Conservation (phyloP, 2,797 vertebrate species). For the Melanogrammus aeglefinus region DNA sequence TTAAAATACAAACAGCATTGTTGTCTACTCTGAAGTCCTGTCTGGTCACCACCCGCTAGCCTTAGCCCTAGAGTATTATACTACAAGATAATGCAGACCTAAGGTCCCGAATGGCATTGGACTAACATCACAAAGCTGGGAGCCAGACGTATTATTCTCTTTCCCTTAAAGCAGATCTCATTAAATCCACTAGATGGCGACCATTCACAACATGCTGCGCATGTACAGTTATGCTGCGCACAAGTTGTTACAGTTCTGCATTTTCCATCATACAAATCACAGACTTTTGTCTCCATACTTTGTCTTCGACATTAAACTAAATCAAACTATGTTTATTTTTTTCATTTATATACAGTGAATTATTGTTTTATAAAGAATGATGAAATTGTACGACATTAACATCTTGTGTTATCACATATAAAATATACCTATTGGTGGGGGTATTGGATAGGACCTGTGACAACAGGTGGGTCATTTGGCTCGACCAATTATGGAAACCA, state of each 20-base stretch:
- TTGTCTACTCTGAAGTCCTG: not conserved
- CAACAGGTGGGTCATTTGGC: not conserved
- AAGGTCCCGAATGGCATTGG: not conserved
- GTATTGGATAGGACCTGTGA: constrained; percentile 30
- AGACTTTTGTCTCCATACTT: constrained; percentile 56
- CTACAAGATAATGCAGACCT: not conserved
- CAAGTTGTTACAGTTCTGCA: constrained; percentile 38
- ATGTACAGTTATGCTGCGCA: constrained; percentile 1
- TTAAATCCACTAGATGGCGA: constrained; percentile 46
- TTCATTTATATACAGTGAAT: constrained; percentile 44
- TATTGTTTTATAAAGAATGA: constrained; percentile 17
- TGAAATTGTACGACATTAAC: constrained; percentile 25
- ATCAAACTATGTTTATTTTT: constrained; percentile 28
- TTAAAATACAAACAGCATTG: not conserved
- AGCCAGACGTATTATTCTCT: not conserved
- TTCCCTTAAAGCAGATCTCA: constrained; percentile 34
- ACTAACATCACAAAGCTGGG: not conserved
- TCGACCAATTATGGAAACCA: constrained; percentile 8
- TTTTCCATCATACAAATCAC: constrained; percentile 59
- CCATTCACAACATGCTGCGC: constrained; percentile 29
- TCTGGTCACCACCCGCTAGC: not conserved
- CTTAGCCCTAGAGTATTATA: not conserved
- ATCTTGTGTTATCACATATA: constrained; percentile 32
- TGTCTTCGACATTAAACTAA: constrained; percentile 46
- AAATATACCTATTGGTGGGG: constrained; percentile 42